Evolutionary conservation across 2,113 vertebrate genomes (phyloP), one percentile per base, ranked within the genome.

Genomic region (Pseudolaguvia tuberculata): DNA sequence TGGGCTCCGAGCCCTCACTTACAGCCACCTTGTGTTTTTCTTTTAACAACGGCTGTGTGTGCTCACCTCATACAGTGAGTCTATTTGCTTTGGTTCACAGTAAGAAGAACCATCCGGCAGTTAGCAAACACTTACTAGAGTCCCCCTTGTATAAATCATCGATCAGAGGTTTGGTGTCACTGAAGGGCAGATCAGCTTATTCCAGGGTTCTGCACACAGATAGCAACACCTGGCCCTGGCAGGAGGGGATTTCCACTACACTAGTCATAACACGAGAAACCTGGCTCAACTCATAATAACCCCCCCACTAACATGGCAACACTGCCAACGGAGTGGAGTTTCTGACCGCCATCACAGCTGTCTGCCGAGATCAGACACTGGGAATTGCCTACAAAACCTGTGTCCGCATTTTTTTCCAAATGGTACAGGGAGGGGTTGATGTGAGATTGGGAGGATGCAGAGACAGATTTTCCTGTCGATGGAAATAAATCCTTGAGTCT

Each of bases 61-160:
- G 83, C 79, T 81, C 77, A 76, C 78, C 80, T 82, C 53, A 61
- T 80, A 84, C 77, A 81, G 83, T 72, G 72, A 80, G 84, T 78
- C 14, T 71, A 83, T 87, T 85, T 87, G 73, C 82, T 85, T 86
- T 90, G 88, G 86, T 85, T 77, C 52, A 9, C 18, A 18, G 21
- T 75, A 76, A 73, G 80, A 73, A 78, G 78, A 79, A 84, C 80
- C 81, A 80, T 83, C 84, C 84, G 81, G 81, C 80, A 83, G 81
- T 85, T 86, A 86, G 84, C 85, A 87, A 89, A 86, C 77, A 85
- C 82, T 82, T 89, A 76, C 79, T 78, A 63, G 70, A 83, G 76
- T 67, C 78, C 39, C 65, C 61, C 53, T 68, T 62, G 68, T 81
- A 78, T 85, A 82, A 83, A 82, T 85, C 77, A 85, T 81, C 81